Evolutionary conservation across 1,140 invertebrate species (phyloP), one percentile per base, ranked within the genome.

Genomic region (Drosophila athabasca): DNA sequence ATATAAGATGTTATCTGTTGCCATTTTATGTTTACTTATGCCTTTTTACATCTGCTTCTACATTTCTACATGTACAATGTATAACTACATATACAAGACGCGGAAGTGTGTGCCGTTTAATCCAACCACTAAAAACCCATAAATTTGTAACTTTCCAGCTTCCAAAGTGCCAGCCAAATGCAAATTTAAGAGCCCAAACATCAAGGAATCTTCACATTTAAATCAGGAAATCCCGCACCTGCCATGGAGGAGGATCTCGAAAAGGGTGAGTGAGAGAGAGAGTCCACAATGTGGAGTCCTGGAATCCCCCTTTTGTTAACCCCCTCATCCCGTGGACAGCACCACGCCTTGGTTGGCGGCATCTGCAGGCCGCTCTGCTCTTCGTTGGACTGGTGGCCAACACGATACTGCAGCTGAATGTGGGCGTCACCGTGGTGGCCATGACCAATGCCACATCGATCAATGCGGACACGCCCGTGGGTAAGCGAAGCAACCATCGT

Each of bases 381-480:
- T 95, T 95, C 72, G 61, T 95, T 3, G 93, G 94, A 2, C 93
- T 95, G 76, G 79, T 94, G 2, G 92, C 94, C 24, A 94, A 93
- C 3, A 95, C 95, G 73, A 93, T 93, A 6, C 93, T 94, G 60
- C 91, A 95, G 70, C 94, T 95, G 17, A 95, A 95, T 60, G 93
- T 95, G 80, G 95, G 95, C 44, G 94, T 96, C 55, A 94, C 94
- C 1, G 93, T 96, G 24, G 90, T 91, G 48, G 90, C 90, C 49
- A 91, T 91, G 90, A 91, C 90, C 53, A 76, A 91, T 66, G 67
- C 70, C 29, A 70, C 71, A 8, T 62, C 70, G 26, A 68, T 41
- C 31, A 81, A 85, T 78, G 69, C 53, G 6, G 62, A 90, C 24
- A 69, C 87, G 62, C 79, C 83, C 13, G 90, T 88, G 76, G 93